Conservation (phyloP, 2,797 vertebrate genomes). For the Silurus aristotelis region DNA sequence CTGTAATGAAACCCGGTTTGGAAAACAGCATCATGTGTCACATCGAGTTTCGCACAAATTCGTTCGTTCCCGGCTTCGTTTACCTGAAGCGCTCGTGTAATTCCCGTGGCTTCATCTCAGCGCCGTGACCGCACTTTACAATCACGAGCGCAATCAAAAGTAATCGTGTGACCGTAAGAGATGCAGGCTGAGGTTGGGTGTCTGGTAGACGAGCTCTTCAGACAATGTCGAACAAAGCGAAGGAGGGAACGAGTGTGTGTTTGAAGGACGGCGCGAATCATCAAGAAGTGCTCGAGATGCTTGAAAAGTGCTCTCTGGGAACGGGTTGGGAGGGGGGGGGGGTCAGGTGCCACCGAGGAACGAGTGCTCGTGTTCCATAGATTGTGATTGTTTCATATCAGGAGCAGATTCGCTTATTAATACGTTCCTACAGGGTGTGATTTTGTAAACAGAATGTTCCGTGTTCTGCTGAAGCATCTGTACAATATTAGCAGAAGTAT, state of each 20-base stretch:
- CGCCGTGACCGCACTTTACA: constrained; percentile 17
- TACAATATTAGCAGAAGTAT: too few relatives aligned
- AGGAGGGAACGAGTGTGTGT: constrained; percentile 1
- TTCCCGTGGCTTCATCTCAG: not conserved
- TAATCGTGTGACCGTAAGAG: not conserved
- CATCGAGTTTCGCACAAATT: not conserved
- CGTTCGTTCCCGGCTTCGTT: not conserved
- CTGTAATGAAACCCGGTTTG: not conserved
- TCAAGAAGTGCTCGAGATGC: constrained; percentile 15
- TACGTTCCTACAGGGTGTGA: not conserved
- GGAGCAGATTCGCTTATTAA: not conserved
- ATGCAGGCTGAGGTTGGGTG: constrained; percentile 13
- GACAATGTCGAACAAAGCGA: constrained; percentile 6
- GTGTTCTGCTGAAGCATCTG: not conserved
- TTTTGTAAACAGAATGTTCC: not conserved
- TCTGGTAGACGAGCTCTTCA: constrained; percentile 17
- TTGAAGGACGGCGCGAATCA: not conserved
- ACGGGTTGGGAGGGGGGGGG: not conserved
- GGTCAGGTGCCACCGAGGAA: not conserved
- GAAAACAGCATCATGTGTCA: not conserved
- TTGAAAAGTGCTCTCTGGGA: not conserved
- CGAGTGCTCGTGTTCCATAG: not conserved
- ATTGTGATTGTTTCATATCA: not conserved
- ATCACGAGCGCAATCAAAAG: constrained; percentile 27
- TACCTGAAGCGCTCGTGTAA: not conserved